phyloP scores from a whole-genome alignment of 2,797 vertebrate genomes.

The Rhinichthys osculus region DNA sequence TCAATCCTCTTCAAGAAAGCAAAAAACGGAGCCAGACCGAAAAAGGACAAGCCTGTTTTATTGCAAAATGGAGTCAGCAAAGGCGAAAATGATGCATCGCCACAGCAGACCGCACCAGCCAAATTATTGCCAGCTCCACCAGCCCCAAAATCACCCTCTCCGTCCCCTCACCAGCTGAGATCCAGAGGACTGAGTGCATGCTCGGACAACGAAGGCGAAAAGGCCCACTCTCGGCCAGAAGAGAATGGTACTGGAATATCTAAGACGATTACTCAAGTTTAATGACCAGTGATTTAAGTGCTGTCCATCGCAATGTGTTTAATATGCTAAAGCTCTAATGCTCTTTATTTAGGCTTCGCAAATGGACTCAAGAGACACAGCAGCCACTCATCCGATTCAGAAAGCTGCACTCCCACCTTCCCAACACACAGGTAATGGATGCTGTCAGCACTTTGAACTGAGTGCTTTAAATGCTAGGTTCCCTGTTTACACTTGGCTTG shows the following conservation, averaged over 20 bases:
- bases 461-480: conserved; percentile 1
- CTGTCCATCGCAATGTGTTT: background rate
- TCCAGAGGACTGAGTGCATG: conserved; percentile 79
- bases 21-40: conserved; percentile 87
- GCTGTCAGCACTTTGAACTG: background rate
- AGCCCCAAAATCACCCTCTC: conserved; percentile 66
- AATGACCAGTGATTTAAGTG: conserved; percentile 26
- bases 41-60: conserved; percentile 76
- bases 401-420: conserved; percentile 66
- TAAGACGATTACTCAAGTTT: conserved; percentile 5
- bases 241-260: conserved; percentile 78
- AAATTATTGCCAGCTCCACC: conserved; percentile 63
- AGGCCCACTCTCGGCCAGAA: conserved; percentile 70
- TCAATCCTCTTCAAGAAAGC: conserved; percentile 94
- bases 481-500: background rate
- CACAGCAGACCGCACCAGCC: conserved; percentile 56
- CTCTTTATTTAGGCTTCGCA: conserved; percentile 79
- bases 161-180: conserved; percentile 78
- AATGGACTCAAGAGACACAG: conserved; percentile 83
- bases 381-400: conserved; percentile 81
- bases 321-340: conserved; percentile 6
- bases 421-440: conserved; percentile 72
- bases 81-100: conserved; percentile 61
- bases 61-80: conserved; percentile 82
- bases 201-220: conserved; percentile 81